Percentiles rank a stretch among this genome's conserved stretches.
phyloP scores from a whole-genome alignment of 1,140 invertebrate species.

The Piezodorus guildinii region DNA sequence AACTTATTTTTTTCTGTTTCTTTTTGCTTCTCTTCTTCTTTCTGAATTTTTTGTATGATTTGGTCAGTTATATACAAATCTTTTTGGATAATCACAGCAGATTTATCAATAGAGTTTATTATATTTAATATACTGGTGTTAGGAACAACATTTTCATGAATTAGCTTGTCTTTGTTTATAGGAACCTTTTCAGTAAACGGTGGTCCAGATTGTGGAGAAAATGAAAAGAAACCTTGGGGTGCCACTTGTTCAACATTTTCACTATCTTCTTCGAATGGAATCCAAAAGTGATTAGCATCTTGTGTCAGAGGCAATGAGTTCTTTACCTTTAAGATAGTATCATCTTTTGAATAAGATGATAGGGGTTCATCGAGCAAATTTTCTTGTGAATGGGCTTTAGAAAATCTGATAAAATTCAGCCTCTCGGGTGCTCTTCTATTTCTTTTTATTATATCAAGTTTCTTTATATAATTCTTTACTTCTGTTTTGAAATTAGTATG shows the following conservation, averaged over 20 bases:
- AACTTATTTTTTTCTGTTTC: background rate
- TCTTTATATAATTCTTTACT: background rate
- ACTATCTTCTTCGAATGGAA: background rate
- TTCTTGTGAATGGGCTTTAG: background rate
- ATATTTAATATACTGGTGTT: conserved; percentile 8
- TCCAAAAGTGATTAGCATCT: background rate
- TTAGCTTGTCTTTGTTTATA: conserved; percentile 6
- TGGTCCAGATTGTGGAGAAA: background rate
- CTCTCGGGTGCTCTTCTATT: background rate
- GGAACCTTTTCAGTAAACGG: background rate
- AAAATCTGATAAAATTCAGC: background rate
- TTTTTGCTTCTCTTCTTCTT: conserved; percentile 3
- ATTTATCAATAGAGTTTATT: conserved; percentile 11
- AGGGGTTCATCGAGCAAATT: background rate
- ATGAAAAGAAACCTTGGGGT: background rate
- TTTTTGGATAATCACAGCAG: conserved; percentile 21
- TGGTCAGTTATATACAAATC: conserved; percentile 21
- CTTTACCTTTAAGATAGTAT: too few species aligned
- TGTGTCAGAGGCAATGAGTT: background rate
- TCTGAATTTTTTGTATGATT: conserved; percentile 20
- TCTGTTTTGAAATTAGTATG: background rate
- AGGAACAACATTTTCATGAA: background rate
- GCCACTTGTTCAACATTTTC: background rate
- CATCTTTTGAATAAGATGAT: background rate
- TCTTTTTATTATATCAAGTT: background rate